Percentiles rank a stretch among this genome's conserved stretches.
These are phyloP conservation scores for Cotesia vestalis DNA, from an alignment of 1,140 invertebrate species.

Conservation along the genomic window DNA sequence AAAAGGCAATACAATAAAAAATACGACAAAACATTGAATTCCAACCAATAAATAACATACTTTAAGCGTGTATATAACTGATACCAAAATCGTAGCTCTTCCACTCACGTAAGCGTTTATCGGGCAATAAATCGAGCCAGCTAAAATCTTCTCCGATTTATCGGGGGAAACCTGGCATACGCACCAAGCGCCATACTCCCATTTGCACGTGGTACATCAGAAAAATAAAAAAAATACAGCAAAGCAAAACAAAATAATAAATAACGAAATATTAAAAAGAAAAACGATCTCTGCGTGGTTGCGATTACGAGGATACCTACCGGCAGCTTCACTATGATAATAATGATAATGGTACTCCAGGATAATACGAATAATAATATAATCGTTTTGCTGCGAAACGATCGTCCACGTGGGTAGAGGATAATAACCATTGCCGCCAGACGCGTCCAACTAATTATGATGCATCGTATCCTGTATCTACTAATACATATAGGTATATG, in stretches of 20 bases:
- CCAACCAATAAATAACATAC: conserved; percentile 19
- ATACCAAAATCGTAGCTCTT: conserved; percentile 27
- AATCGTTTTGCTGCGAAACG: conserved; percentile 21
- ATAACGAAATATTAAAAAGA: too few species aligned
- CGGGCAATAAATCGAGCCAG: conserved; percentile 22
- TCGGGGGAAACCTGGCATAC: conserved; percentile 8
- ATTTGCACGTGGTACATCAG: conserved; percentile 14
- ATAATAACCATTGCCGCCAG: conserved; percentile 21
- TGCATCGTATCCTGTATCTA: conserved; percentile 33
- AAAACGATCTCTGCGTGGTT: conserved; percentile 8
- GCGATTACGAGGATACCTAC: conserved; percentile 9
- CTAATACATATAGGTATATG: conserved; percentile 21
- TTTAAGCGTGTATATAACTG: conserved; percentile 20
- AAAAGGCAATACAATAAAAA: background rate
- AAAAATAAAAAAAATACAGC: background rate
- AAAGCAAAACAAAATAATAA: background rate
- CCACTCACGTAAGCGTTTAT: conserved; percentile 11
- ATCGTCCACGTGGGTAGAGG: conserved; percentile 19
- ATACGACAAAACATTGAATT: background rate
- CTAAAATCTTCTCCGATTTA: conserved; percentile 19
- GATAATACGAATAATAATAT: conserved; percentile 24
- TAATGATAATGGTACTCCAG: conserved; percentile 13
- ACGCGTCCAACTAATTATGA: conserved; percentile 19
- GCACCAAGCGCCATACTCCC: background rate
- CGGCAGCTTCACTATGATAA: background rate